A percentile compares a stretch with the other conserved stretches of the same genome.
Evolutionary conservation across 2,113 vertebrate genomes (phyloP).

Genomic region (Heliornis fulica): DNA sequence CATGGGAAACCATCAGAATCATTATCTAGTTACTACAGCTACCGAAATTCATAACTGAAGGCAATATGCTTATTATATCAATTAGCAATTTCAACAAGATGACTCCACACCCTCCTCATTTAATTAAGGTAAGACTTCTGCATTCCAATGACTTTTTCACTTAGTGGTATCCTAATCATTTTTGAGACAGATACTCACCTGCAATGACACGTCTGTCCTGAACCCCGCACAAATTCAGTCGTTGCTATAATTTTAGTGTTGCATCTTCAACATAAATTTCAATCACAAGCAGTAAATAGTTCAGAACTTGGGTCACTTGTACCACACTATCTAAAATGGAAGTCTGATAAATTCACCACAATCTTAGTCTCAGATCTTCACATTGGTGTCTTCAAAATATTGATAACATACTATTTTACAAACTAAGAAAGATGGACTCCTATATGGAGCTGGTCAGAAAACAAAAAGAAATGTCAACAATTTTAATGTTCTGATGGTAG

Average conservation of each 20-base stretch:
- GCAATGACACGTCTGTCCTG: background rate
- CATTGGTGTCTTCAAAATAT: background rate
- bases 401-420: background rate
- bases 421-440: background rate
- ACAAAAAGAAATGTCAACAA: background rate
- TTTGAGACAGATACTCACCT: background rate
- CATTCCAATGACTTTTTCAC: background rate
- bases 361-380: background rate
- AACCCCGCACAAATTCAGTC: background rate
- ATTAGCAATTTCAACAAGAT: background rate
- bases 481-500: background rate
- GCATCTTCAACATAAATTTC: background rate
- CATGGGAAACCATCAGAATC: background rate
- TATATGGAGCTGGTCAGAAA: background rate
- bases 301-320: background rate
- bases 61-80: background rate
- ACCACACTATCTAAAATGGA: background rate
- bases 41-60: background rate
- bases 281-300: background rate
- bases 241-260: background rate
- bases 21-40: background rate
- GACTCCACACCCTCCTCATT: background rate
- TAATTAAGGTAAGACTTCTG: background rate
- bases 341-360: background rate
- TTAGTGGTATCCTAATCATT: background rate